Evolutionary conservation across 2,797 vertebrate species (phyloP), one percentile per base, ranked within the genome.

Genomic region (Capromys pilorides): DNA sequence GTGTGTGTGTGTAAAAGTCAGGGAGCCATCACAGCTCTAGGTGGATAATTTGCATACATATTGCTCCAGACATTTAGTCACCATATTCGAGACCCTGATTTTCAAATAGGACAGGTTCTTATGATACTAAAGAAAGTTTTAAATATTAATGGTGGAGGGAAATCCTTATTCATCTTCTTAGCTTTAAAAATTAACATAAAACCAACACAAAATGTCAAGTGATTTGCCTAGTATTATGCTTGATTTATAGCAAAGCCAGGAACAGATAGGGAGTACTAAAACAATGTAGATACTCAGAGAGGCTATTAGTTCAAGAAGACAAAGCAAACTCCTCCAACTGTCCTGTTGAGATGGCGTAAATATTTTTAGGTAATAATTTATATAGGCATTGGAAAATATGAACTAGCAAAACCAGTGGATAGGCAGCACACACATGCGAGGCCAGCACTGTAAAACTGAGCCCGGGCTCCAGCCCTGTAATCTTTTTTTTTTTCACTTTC

Each of bases 111-210:
- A n/a, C 36, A 62, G 31, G 93, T 86, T 92, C 28, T 28, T 91
- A 57, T 18, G n/a, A 54, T 51, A 83, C 16, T 84, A 90, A 87
- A 84, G 39, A 86, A 33, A 69, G 36, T 18, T 45, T 78, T 86
- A 67, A 88, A 26, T 83, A 33, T 69, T 93, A 82, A 66, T 78
- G 4, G 66, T 90, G 45, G 18, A 39, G 61, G 90, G 45, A 51
- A 81, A 88, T 83, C 8, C 1, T 57, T 57, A 33, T 61, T 83
- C 83, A 26, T 33, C 14, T 41, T 39, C 62, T 90, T 91, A 39
- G 39, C 41, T 80, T 93, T 91, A 91, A 93, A 93, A 95, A 64
- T 66, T 45, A 84, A 41, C 16, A 57, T 54, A 45, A 87, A 81
- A 77, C 18, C 31, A 62, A 88, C 13, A 49, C 19, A 67, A 82